Percentiles rank a stretch among this genome's conserved stretches.
These are phyloP conservation scores for Hycleus phaleratus DNA, from an alignment of 1,140 invertebrate species.

Conservation along the genomic window DNA sequence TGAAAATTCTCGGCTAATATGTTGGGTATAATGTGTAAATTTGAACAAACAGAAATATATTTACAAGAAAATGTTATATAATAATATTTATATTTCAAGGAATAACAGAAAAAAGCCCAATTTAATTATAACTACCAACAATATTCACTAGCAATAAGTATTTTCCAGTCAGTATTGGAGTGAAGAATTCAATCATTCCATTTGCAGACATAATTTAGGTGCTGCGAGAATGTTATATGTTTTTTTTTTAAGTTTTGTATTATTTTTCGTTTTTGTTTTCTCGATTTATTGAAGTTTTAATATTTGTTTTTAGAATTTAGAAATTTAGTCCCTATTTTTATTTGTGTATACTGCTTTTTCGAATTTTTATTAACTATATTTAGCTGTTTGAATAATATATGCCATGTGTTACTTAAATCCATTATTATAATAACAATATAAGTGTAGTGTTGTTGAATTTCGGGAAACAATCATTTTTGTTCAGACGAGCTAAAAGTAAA, in stretches of 20 bases:
- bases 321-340: too few species aligned
- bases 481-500: too few species aligned
- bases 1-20: conserved; percentile 7
- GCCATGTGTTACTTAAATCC: conserved; percentile 9
- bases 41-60: conserved; percentile 2
- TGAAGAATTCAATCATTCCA: conserved; percentile 35
- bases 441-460: neutral
- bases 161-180: conserved; percentile 39
- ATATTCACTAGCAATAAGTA: conserved; percentile 39
- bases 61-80: conserved; percentile 2
- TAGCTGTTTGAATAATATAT: neutral
- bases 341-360: too few species aligned
- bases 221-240: conserved; percentile 12
- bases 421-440: conserved; percentile 5
- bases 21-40: conserved; percentile 10
- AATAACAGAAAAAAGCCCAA: neutral
- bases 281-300: conserved; percentile 3
- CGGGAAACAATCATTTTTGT: too few species aligned
- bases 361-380: too few species aligned
- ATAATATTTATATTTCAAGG: conserved; percentile 10
- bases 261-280: conserved; percentile 22
- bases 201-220: conserved; percentile 17
- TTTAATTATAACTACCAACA: conserved; percentile 7
- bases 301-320: too few species aligned
- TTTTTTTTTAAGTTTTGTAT: conserved; percentile 15